Evolutionary conservation across 2,888 invertebrate species (phyloP).

Genomic region (Acrocyrtus sp.): DNA sequence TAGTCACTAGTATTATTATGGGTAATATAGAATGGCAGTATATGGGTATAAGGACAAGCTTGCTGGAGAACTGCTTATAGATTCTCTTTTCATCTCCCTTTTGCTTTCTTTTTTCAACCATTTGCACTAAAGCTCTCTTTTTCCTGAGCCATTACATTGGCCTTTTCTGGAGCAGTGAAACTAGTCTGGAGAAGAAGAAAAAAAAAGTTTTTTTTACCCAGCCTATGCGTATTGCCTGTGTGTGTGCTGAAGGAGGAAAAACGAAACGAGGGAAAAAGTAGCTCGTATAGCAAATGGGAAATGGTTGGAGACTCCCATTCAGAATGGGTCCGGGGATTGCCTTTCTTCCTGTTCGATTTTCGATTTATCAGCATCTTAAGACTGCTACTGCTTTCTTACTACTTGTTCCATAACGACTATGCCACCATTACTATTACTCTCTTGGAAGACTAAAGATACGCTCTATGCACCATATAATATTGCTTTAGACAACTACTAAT

Average conservation of each 20-base stretch:
- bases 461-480: too few relatives aligned
- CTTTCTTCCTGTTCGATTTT: constrained; percentile 57
- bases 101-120: constrained; percentile 43
- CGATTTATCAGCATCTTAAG: constrained; percentile 53
- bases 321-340: constrained; percentile 50
- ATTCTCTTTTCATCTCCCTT: constrained; percentile 25
- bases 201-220: neutral
- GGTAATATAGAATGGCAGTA: constrained; percentile 39
- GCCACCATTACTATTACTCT: constrained; percentile 38
- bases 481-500: constrained; percentile 26
- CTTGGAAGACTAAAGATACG: neutral
- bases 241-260: constrained; percentile 19
- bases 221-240: constrained; percentile 10
- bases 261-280: constrained; percentile 47
- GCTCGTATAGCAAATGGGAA: constrained; percentile 50
- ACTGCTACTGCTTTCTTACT: constrained; percentile 38
- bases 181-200: too few relatives aligned
- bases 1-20: constrained; percentile 50
- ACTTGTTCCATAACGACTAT: constrained; percentile 45
- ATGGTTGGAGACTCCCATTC: constrained; percentile 51
- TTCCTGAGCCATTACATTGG: constrained; percentile 45
- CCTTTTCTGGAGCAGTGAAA: constrained; percentile 40
- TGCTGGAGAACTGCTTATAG: constrained; percentile 22
- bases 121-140: constrained; percentile 49
- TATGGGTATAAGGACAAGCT: constrained; percentile 6